Evolutionary conservation across 2,888 invertebrate species (phyloP).

Genomic region (Luperina testacea): DNA sequence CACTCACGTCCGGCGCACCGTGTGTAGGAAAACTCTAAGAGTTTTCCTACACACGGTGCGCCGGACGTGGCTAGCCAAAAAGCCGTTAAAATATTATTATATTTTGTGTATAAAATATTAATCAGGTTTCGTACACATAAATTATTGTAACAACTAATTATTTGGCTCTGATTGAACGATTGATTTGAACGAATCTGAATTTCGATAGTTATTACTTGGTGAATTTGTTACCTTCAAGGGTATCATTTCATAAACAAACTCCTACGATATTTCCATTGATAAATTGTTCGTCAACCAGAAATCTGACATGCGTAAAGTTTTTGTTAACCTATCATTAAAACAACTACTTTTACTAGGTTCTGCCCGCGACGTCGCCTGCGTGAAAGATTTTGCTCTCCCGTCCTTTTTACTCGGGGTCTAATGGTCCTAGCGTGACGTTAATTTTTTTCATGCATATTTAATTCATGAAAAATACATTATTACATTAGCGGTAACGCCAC

Average conservation of each 20-base stretch:
- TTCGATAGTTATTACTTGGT: background rate
- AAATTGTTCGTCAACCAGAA: background rate
- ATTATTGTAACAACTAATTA: background rate
- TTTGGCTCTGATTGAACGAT: background rate
- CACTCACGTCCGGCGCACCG: background rate
- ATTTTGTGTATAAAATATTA: background rate
- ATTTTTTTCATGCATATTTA: too few species aligned
- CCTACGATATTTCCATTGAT: background rate
- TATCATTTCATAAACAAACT: background rate
- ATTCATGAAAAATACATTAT: too few species aligned
- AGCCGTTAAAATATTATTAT: background rate
- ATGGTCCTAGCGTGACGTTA: too few species aligned
- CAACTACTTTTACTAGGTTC: background rate
- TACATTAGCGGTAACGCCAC: too few species aligned
- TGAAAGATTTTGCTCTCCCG: too few species aligned
- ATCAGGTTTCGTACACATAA: background rate
- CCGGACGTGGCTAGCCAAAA: too few species aligned
- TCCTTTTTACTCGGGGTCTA: too few species aligned
- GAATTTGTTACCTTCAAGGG: background rate
- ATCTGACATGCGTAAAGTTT: background rate
- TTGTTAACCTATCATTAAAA: background rate
- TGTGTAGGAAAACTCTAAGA: too few species aligned
- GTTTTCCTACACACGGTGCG: too few species aligned
- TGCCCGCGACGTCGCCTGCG: background rate
- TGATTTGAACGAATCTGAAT: background rate